Percentiles rank a stretch among this genome's conserved stretches.
These are phyloP conservation scores for Sialia sialis DNA, from an alignment of 2,113 vertebrate species.

Conservation along the genomic window DNA sequence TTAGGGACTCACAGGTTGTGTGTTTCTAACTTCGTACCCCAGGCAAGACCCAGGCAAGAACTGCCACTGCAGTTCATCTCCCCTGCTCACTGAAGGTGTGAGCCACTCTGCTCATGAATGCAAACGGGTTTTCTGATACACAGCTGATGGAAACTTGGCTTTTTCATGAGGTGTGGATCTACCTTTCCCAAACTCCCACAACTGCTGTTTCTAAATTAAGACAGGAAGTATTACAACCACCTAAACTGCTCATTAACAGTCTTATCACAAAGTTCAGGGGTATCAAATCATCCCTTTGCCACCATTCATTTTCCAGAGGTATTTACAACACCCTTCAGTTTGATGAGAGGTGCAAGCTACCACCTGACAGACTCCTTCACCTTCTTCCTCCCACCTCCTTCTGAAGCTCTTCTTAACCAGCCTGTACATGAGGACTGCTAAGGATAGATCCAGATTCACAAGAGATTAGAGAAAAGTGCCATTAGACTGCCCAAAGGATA, in stretches of 20 bases:
- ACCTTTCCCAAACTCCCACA: not conserved
- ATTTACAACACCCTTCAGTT: not conserved
- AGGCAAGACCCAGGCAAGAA: rapidly evolving
- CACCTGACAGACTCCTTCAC: not conserved
- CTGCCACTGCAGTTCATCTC: not conserved
- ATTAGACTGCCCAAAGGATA: not conserved
- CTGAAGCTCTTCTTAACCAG: not conserved
- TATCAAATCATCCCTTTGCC: not conserved
- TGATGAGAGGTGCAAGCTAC: not conserved
- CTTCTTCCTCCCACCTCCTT: not conserved
- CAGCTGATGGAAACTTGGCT: not conserved
- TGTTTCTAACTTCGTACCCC: not conserved
- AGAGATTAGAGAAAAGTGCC: not conserved
- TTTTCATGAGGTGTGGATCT: not conserved
- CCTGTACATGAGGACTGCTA: not conserved
- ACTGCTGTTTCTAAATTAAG: not conserved
- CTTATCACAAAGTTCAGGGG: not conserved
- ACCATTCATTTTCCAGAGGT: not conserved
- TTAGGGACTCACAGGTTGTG: not conserved
- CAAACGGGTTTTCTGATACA: not conserved
- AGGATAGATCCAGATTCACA: not conserved
- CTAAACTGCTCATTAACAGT: not conserved
- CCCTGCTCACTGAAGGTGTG: not conserved
- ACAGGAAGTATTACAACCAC: not conserved
- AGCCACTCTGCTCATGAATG: not conserved